Conservation (phyloP, 2,888 invertebrate species). For the Eristalis pertinax region DNA sequence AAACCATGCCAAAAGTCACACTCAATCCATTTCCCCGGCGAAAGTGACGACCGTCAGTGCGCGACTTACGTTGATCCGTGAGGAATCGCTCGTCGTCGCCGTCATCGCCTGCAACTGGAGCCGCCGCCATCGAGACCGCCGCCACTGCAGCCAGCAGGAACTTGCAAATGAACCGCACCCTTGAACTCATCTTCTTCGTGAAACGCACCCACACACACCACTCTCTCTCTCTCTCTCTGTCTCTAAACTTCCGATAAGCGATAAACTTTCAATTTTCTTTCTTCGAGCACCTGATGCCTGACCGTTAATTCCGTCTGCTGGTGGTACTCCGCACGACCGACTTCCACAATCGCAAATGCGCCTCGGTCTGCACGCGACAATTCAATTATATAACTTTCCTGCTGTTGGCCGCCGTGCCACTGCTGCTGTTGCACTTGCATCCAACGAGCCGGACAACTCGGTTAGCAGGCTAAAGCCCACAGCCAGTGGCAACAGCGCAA, state of each 20-base stretch:
- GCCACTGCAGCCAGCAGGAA: constrained; percentile 59
- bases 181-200: constrained; percentile 34
- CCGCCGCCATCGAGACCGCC: constrained; percentile 8
- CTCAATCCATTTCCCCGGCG: not conserved
- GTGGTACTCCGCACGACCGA: constrained; percentile 68
- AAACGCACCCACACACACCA: not conserved
- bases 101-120: constrained; percentile 2
- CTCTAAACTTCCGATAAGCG: constrained; percentile 25
- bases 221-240: not conserved
- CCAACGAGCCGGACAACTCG: constrained; percentile 58
- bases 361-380: constrained; percentile 65
- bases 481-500: constrained; percentile 23
- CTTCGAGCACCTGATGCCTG: constrained; percentile 29
- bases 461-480: constrained; percentile 64
- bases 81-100: constrained; percentile 54
- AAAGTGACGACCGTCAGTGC: not conserved
- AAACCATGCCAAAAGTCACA: not conserved
- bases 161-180: constrained; percentile 56
- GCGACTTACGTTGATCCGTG: constrained; percentile 67
- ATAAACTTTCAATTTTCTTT: constrained; percentile 51
- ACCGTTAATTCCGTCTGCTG: constrained; percentile 9
- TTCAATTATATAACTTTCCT: constrained; percentile 71
- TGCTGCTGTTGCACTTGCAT: constrained; percentile 25
- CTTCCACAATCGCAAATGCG: constrained; percentile 69
- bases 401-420: constrained; percentile 4